phyloP scores from a whole-genome alignment of 2,888 invertebrate species.

The Lasioglossum vierecki region DNA sequence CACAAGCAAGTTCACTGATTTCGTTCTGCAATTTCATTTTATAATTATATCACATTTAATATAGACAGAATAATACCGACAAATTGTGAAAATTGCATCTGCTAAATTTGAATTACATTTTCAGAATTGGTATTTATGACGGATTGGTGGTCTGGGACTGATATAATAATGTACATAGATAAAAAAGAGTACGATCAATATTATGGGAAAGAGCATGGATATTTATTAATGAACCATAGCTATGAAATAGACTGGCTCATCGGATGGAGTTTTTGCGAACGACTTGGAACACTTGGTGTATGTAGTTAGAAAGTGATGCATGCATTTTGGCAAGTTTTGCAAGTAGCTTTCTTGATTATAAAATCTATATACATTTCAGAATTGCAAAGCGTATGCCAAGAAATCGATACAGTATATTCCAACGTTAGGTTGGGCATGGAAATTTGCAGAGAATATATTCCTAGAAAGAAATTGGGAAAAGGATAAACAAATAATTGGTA shows the following conservation, averaged over 20 bases:
- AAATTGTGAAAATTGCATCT: not conserved
- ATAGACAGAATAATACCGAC: not conserved
- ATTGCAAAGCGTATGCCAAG: slow-evolving; percentile 98
- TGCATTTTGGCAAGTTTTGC: not conserved
- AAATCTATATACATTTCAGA: slow-evolving; percentile 85
- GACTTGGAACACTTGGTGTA: slow-evolving; percentile 92
- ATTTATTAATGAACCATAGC: slow-evolving; percentile 96
- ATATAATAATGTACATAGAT: slow-evolving; percentile 90
- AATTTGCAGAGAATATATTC: slow-evolving; percentile 97
- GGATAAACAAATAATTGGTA: slow-evolving; percentile 92
- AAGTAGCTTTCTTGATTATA: not conserved
- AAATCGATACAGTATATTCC: slow-evolving; percentile 96
- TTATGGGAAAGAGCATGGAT: slow-evolving; percentile 94
- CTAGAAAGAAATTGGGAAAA: slow-evolving; percentile 96
- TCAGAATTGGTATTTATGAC: slow-evolving; percentile 95
- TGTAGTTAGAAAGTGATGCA: slow-evolving; percentile 78
- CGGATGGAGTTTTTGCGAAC: slow-evolving; percentile 96
- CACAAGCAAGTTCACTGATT: not conserved
- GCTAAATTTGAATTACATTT: slow-evolving; percentile 45
- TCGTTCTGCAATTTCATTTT: not conserved
- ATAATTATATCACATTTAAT: not conserved
- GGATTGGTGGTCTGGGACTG: slow-evolving; percentile 96
- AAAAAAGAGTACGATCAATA: slow-evolving; percentile 91
- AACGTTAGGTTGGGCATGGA: slow-evolving; percentile 98
- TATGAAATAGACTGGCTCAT: slow-evolving; percentile 98